A percentile compares a stretch with the other conserved stretches of the same genome.
Conservation (phyloP, 2,888 invertebrate species). For the Lithophane semibrunnea region DNA sequence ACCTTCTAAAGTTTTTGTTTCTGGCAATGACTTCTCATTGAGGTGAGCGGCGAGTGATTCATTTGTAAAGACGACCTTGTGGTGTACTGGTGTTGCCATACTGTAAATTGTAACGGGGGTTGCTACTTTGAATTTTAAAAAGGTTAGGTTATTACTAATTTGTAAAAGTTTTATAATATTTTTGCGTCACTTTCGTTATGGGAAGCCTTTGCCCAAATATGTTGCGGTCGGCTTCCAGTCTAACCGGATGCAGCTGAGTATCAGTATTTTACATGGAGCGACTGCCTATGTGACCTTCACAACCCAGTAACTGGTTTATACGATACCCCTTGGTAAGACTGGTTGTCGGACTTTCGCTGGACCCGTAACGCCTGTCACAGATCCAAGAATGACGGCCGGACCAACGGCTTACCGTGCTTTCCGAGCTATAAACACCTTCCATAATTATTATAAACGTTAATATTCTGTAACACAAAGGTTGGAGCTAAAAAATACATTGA, state of each 20-base stretch:
- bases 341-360: too few relatives aligned
- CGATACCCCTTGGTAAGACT: too few relatives aligned
- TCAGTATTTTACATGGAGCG: too few relatives aligned
- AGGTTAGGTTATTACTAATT: slow-evolving; percentile 25
- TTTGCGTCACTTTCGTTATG: not conserved
- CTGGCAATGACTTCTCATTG: slow-evolving; percentile 53
- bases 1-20: slow-evolving; percentile 63
- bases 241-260: too few relatives aligned
- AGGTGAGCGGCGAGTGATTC: slow-evolving; percentile 50
- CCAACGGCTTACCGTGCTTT: too few relatives aligned
- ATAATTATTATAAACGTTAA: slow-evolving; percentile 23
- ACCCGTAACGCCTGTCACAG: too few relatives aligned
- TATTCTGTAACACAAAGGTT: slow-evolving; percentile 26
- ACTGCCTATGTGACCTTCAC: too few relatives aligned
- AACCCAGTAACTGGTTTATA: too few relatives aligned
- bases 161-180: not conserved
- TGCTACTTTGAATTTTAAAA: slow-evolving; percentile 34
- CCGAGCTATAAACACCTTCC: not conserved
- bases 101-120: slow-evolving; percentile 50
- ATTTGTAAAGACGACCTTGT: slow-evolving; percentile 56
- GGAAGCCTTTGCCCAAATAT: too few relatives aligned
- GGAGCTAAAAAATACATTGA: slow-evolving; percentile 42
- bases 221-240: too few relatives aligned
- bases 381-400: too few relatives aligned
- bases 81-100: slow-evolving; percentile 33